Percentiles rank a stretch among this genome's conserved stretches.
phyloP scores from a whole-genome alignment of 2,113 vertebrate genomes.

The Eleginops maclovinus region DNA sequence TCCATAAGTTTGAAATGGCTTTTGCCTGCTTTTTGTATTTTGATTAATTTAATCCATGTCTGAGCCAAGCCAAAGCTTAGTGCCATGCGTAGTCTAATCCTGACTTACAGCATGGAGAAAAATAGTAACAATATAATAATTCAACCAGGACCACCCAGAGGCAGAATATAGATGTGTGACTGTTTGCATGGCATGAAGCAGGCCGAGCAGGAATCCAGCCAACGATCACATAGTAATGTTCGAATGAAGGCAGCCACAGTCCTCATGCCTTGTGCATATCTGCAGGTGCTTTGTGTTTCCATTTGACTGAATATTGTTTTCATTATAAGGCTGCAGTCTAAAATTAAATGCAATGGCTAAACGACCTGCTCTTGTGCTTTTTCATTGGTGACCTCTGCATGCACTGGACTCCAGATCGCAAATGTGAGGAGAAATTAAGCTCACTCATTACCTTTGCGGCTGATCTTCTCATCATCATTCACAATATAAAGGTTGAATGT shows the following conservation, averaged over 20 bases:
- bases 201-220: conserved; percentile 56
- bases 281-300: conserved; percentile 66
- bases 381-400: conserved; percentile 27
- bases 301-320: conserved; percentile 33
- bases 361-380: conserved; percentile 48
- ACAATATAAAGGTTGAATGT: conserved; percentile 1
- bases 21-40: conserved; percentile 40
- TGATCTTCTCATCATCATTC: conserved; percentile 11
- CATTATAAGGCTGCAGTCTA: conserved; percentile 8
- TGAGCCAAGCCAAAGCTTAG: conserved; percentile 51
- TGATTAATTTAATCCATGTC: conserved; percentile 60
- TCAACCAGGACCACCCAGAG: conserved; percentile 71
- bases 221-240: conserved; percentile 57
- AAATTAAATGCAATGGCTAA: conserved; percentile 40
- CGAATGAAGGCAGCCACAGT: conserved; percentile 51
- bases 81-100: conserved; percentile 54
- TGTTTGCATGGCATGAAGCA: conserved; percentile 53
- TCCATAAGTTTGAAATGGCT: conserved; percentile 33
- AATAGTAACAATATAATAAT: conserved; percentile 60
- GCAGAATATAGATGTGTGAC: conserved; percentile 62
- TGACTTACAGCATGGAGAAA: conserved; percentile 46
- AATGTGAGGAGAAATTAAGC: conserved; percentile 22
- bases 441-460: conserved; percentile 5
- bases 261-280: conserved; percentile 38
- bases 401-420: conserved; percentile 21